Base-by-base conservation (phyloP, 2,113 vertebrate species). In the Fulmarus glacialis region DNA sequence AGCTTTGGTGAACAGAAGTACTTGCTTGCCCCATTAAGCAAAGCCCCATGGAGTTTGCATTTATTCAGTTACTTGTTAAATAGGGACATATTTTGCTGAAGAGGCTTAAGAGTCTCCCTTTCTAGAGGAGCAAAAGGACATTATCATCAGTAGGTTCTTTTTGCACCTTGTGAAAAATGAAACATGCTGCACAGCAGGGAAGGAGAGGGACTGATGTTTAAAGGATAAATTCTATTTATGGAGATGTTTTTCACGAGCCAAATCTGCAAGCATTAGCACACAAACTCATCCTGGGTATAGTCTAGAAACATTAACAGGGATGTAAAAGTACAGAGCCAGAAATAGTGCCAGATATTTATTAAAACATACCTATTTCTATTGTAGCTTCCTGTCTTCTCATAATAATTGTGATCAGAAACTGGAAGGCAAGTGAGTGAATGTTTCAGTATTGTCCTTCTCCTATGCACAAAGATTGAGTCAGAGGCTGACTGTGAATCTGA, bases 71-170 rank as follows among this genome's bases (percentile, higher is more conserved):
- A 40, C 67, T 78, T 78, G 48, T 81, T 94, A 94, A 88, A 75
- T 2, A 60, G 85, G 85, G 89, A 87, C 62, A 67, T 86, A 50
- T 94, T 97, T 97, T 94, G 91, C 90, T 90, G 55, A 67, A 96
- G 75, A 70, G 68, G 7, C n/a, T 92, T 48, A 47, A 78, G 68
- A 94, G 32, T 77, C 94, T 67, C 45, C 15, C 87, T 62, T 87
- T 89, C 93, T 59, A 53, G 80, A 94, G 29, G 68, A 92, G 93
- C 42, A 87, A 87, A 94, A 94, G 78, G 70, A 84, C 79, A 53
- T 94, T 81, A 93, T 92, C 73, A 87, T 92, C 89, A 91, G 67
- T 47, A 58, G 78, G 59, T 67, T 91, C 74, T 89, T 93, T 93
- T 68, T 87, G 73, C 63, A 90, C 85, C 75, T 91, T 86, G 81